phyloP scores from a whole-genome alignment of 1,140 invertebrate genomes.

The Ectropis grisescens region DNA sequence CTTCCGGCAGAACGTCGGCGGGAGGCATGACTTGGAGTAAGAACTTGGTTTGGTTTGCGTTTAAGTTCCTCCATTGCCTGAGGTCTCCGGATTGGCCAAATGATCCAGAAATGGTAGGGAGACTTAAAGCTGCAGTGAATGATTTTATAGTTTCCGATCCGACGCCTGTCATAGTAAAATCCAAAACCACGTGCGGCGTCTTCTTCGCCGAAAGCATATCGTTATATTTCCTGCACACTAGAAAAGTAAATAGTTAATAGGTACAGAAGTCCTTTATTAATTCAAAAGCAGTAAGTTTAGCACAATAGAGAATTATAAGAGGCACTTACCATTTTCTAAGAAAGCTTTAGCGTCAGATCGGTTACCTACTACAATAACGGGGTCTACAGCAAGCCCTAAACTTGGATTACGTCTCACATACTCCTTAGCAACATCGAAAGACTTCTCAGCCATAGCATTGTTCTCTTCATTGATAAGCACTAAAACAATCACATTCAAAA shows the following conservation, averaged over 20 bases:
- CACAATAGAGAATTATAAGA: too few species aligned
- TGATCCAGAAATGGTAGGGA: slow-evolving; percentile 87
- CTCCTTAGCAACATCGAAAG: slow-evolving; percentile 76
- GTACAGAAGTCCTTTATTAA: too few species aligned
- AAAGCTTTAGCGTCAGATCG: slow-evolving; percentile 76
- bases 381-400: slow-evolving; percentile 75
- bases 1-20: slow-evolving; percentile 84
- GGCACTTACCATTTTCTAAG: slow-evolving; percentile 75
- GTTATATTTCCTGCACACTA: slow-evolving; percentile 80
- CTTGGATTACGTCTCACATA: slow-evolving; percentile 77
- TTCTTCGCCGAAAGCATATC: slow-evolving; percentile 72
- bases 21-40: slow-evolving; percentile 85
- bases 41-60: slow-evolving; percentile 77
- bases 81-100: slow-evolving; percentile 88
- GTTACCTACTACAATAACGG: slow-evolving; percentile 74
- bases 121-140: slow-evolving; percentile 80
- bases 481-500: slow-evolving; percentile 52
- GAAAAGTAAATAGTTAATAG: slow-evolving; percentile 3
- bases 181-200: slow-evolving; percentile 83
- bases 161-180: slow-evolving; percentile 82
- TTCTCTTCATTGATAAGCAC: slow-evolving; percentile 82
- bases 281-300: too few species aligned
- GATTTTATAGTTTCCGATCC: slow-evolving; percentile 87
- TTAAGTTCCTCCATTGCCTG: slow-evolving; percentile 81
- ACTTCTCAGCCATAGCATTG: slow-evolving; percentile 76